Evolutionary conservation across 2,113 vertebrate genomes (phyloP), one percentile per base, ranked within the genome.

Genomic region (Accipiter cooperii): DNA sequence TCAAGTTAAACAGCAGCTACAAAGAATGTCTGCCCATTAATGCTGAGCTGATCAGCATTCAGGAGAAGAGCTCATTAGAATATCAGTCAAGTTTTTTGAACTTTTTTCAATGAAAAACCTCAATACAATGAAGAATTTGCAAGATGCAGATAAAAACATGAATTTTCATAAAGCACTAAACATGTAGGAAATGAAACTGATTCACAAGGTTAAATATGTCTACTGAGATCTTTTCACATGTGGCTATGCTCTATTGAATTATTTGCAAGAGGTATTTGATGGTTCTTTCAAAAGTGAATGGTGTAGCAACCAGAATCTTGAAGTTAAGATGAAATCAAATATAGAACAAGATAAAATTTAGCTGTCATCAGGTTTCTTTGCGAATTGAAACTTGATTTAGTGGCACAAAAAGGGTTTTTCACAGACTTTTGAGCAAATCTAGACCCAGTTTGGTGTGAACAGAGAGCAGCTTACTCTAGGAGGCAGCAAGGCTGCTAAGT

Each of bases 121-220:
- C 51, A 34, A 38, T 63, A 87, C 84, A 95, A 91, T 64, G 61
- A 94, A 25, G 46, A 88, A 84, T 78, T 95, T 77, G 71, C 4
- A 52, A 94, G 94, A 88, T 77, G 84, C 66, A 79, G 89, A 96
- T 95, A 76, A 97, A 97, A 94, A 65, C 91, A 89, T 69, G 81
- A 73, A 82, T 97, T 93, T 94, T 92, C 94, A 94, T 87, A 91
- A 89, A 97, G 75, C 82, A 11, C 75, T 86, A 79, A 96, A 93
- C 89, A 95, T 17, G 66, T 87, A 85, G 71, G 94, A 93, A 97
- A 94, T 94, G 68, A 94, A 91, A 88, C 94, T 20, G 46, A 84
- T 88, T 91, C 94, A 92, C 87, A 88, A 88, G 95, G 93, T 96
- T 97, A 94, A 96, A 83, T 78, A 55, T 28, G 68, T 76, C 90